These are phyloP conservation scores for Zaprionus lachaisei DNA, from an alignment of 1,140 invertebrate genomes.

Conservation along the genomic window DNA sequence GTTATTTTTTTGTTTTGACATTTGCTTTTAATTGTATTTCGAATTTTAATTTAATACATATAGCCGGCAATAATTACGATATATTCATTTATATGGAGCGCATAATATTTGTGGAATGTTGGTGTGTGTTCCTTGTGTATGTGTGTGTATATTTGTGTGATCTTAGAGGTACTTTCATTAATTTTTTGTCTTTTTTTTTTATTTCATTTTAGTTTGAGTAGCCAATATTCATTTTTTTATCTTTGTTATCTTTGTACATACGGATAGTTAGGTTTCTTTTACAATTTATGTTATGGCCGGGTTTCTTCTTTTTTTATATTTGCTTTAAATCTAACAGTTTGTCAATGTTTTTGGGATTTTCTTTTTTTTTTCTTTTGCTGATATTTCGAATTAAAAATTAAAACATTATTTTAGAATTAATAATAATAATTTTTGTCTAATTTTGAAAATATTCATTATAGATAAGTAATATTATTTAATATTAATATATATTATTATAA, in stretches of 20 bases:
- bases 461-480: slow-evolving; percentile 59
- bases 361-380: slow-evolving; percentile 44
- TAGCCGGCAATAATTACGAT: slow-evolving; percentile 77
- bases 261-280: slow-evolving; percentile 20
- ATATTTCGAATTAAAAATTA: slow-evolving; percentile 64
- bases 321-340: slow-evolving; percentile 58
- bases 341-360: slow-evolving; percentile 13
- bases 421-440: slow-evolving; percentile 79
- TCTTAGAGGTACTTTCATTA: slow-evolving; percentile 64
- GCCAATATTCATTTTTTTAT: slow-evolving; percentile 41
- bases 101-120: slow-evolving; percentile 70
- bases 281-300: slow-evolving; percentile 42
- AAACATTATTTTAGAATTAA: slow-evolving; percentile 70
- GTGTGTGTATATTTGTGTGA: slow-evolving; percentile 21
- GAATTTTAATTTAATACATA: slow-evolving; percentile 73
- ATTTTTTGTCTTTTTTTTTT: slow-evolving; percentile 26
- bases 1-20: slow-evolving; percentile 75
- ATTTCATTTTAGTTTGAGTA: slow-evolving; percentile 38
- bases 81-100: slow-evolving; percentile 67
- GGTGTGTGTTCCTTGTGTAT: slow-evolving; percentile 32
- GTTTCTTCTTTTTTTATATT: slow-evolving; percentile 23
- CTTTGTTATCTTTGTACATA: slow-evolving; percentile 49
- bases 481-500: slow-evolving; percentile 67
- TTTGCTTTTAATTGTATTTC: slow-evolving; percentile 83
- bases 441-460: slow-evolving; percentile 72